Evolutionary conservation across 2,888 invertebrate genomes (phyloP).

Genomic region (Horisme vitalbata): DNA sequence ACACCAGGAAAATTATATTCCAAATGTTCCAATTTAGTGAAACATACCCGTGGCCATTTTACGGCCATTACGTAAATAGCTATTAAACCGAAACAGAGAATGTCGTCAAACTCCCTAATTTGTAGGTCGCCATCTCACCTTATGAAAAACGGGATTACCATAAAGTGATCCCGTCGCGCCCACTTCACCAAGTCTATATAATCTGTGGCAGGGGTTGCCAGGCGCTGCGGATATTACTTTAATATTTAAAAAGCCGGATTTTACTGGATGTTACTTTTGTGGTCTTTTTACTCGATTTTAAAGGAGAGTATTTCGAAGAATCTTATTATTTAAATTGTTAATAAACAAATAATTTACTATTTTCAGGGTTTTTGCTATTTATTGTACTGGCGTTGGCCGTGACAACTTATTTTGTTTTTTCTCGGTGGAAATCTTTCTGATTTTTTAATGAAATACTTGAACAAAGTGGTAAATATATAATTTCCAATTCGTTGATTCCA

Average conservation of each 20-base stretch:
- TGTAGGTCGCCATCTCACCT: constrained; percentile 21
- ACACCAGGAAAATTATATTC: background rate
- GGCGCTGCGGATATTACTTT: background rate
- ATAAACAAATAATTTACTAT: too few relatives aligned
- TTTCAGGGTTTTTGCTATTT: too few relatives aligned
- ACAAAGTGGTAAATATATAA: too few relatives aligned
- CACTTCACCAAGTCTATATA: background rate
- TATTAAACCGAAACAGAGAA: constrained; percentile 17
- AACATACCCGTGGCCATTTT: background rate
- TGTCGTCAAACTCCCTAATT: constrained; percentile 24
- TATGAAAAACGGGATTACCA: constrained; percentile 31
- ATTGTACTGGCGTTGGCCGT: too few relatives aligned
- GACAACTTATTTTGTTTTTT: too few relatives aligned
- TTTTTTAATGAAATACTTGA: too few relatives aligned
- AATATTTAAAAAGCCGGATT: background rate
- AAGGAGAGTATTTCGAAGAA: too few relatives aligned
- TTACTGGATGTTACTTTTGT: background rate
- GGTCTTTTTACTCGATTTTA: too few relatives aligned
- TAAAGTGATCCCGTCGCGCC: constrained; percentile 24
- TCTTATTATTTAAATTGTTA: too few relatives aligned
- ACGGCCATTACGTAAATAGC: constrained; percentile 11
- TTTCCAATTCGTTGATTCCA: too few relatives aligned
- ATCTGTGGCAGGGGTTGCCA: background rate
- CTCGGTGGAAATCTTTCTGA: too few relatives aligned
- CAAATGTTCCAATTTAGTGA: background rate